A percentile compares a stretch with the other conserved stretches of the same genome.
Conservation (phyloP, 1,140 invertebrate genomes). For the Microvelia longipes region DNA sequence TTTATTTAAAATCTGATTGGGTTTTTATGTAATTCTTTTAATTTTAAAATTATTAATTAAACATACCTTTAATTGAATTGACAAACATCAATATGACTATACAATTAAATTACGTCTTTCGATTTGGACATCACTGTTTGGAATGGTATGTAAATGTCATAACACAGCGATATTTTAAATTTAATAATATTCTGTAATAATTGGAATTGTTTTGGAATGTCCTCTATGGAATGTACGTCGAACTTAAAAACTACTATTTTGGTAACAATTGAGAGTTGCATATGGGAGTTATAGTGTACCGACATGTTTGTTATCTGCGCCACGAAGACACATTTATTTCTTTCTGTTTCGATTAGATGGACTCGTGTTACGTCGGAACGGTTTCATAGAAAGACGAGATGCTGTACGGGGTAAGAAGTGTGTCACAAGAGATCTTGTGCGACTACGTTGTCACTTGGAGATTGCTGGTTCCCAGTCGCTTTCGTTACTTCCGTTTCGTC, state of each 20-base stretch:
- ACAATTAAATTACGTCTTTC: not conserved
- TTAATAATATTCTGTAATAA: constrained; percentile 1
- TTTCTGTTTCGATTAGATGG: not conserved
- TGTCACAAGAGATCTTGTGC: constrained; percentile 21
- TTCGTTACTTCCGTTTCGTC: constrained; percentile 53
- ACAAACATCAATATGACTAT: not conserved
- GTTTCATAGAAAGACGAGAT: constrained; percentile 21
- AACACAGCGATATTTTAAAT: not conserved
- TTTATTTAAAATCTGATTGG: not conserved
- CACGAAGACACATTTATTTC: constrained; percentile 11
- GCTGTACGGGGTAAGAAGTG: constrained; percentile 21
- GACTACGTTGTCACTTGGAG: constrained; percentile 11
- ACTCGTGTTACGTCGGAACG: not conserved
- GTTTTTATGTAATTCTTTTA: too few relatives aligned
- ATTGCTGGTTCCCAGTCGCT: constrained; percentile 9
- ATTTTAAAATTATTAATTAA: not conserved
- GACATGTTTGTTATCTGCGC: constrained; percentile 11
- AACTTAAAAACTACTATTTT: constrained; percentile 3
- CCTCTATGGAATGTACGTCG: not conserved
- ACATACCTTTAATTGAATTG: not conserved
- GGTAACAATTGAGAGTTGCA: constrained; percentile 12
- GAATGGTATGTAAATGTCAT: not conserved
- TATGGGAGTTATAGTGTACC: constrained; percentile 14
- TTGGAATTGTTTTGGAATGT: not conserved
- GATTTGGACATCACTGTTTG: not conserved